Evolutionary conservation across 1,140 invertebrate species (phyloP).

Genomic region (Trichogramma pretiosum): DNA sequence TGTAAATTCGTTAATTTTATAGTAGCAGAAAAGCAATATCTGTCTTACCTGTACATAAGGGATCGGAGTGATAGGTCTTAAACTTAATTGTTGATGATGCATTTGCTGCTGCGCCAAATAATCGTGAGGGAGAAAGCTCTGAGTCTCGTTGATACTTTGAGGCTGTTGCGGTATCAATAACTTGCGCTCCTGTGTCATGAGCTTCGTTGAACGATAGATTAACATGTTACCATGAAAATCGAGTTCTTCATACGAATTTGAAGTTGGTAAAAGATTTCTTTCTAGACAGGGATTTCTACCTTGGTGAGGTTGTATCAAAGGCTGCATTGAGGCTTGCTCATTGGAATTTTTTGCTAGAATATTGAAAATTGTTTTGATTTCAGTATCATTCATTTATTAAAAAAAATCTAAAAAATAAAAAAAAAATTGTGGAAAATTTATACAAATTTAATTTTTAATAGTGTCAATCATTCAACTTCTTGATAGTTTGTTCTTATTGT

Average conservation of each 20-base stretch:
- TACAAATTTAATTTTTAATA: no score
- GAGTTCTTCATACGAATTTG: conserved; percentile 52
- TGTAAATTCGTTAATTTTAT: not conserved
- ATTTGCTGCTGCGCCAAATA: conserved; percentile 24
- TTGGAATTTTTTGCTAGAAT: conserved; percentile 46
- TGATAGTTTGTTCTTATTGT: no score
- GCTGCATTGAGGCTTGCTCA: conserved; percentile 34
- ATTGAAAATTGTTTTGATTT: no score
- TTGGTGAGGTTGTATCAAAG: conserved; percentile 67
- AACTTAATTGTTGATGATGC: conserved; percentile 9
- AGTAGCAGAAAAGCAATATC: no score
- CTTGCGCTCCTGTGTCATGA: conserved; percentile 36
- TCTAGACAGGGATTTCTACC: conserved; percentile 84
- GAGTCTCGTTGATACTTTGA: conserved; percentile 35
- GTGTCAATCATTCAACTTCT: no score
- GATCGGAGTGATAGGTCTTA: conserved; percentile 52
- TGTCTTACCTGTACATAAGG: conserved; percentile 58
- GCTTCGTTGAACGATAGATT: conserved; percentile 62
- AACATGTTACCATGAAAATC: conserved; percentile 49
- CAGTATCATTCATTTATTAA: no score
- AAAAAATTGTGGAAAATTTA: no score
- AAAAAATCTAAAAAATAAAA: no score
- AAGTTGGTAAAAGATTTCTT: conserved; percentile 63
- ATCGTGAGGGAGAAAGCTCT: conserved; percentile 46
- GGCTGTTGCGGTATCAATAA: conserved; percentile 22